Percentiles rank a stretch among this genome's conserved stretches.
Conservation (phyloP, 2,797 vertebrate genomes). For the Lindbergichthys nudifrons region DNA sequence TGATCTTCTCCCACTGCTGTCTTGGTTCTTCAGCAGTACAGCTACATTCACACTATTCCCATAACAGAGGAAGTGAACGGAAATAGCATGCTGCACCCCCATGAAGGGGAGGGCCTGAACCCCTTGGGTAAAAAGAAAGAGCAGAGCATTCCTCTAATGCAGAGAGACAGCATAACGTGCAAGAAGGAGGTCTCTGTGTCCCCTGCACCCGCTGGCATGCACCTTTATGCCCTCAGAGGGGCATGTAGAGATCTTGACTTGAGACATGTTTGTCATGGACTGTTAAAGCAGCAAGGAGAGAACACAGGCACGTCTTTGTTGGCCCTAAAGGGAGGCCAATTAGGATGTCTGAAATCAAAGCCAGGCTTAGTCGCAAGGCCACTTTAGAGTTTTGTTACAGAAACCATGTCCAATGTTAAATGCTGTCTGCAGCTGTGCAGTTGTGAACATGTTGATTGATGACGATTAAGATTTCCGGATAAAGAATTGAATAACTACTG, state of each 20-base stretch:
- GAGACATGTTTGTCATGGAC: slow-evolving; percentile 74
- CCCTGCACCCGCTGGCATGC: slow-evolving; percentile 46
- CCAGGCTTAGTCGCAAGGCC: slow-evolving; percentile 54
- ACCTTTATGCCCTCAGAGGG: slow-evolving; percentile 47
- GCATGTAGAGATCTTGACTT: slow-evolving; percentile 63
- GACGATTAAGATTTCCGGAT: slow-evolving; percentile 24
- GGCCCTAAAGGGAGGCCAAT: slow-evolving; percentile 62
- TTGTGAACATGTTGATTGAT: slow-evolving; percentile 31
- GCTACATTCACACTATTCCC: slow-evolving; percentile 66
- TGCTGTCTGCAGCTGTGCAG: slow-evolving; percentile 46
- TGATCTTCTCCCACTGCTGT: slow-evolving; percentile 66
- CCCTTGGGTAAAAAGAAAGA: slow-evolving; percentile 46
- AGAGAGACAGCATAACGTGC: slow-evolving; percentile 57
- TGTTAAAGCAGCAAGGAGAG: slow-evolving; percentile 60
- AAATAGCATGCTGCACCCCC: slow-evolving; percentile 70
- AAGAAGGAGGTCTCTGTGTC: slow-evolving; percentile 50
- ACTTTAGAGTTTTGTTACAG: slow-evolving; percentile 52
- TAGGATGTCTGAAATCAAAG: slow-evolving; percentile 76
- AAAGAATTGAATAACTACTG: slow-evolving; percentile 23
- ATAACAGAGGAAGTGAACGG: slow-evolving; percentile 65
- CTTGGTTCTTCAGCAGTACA: slow-evolving; percentile 49
- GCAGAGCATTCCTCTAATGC: slow-evolving; percentile 61
- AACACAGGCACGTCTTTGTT: slow-evolving; percentile 74
- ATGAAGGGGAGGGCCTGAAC: slow-evolving; percentile 54
- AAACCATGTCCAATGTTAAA: slow-evolving; percentile 46